These are phyloP conservation scores for Dione vanillae DNA, from an alignment of 2,888 invertebrate species.

Conservation along the genomic window DNA sequence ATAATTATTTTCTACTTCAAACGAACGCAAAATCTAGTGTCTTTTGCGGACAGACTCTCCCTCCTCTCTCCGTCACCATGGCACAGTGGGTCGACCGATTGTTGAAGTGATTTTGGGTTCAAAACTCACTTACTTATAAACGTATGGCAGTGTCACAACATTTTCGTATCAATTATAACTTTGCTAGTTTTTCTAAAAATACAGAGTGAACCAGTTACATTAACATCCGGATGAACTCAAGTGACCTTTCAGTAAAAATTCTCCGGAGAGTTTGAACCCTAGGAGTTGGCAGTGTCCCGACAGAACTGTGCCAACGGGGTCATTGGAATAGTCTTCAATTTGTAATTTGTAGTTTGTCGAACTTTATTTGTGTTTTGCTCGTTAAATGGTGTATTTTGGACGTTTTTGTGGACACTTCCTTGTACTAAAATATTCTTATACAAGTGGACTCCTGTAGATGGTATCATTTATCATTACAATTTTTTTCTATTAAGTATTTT, in stretches of 20 bases:
- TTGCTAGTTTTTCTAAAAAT: constrained; percentile 29
- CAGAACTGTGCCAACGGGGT: constrained; percentile 43
- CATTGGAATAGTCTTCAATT: constrained; percentile 37
- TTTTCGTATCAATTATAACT: neutral
- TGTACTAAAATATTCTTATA: neutral
- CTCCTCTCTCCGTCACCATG: too few species aligned
- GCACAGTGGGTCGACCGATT: too few species aligned
- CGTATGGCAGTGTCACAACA: neutral
- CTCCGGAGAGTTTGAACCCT: constrained; percentile 41
- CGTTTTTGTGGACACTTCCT: constrained; percentile 30
- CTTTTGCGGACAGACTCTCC: too few species aligned
- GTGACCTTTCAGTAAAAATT: constrained; percentile 43
- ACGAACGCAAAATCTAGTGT: too few species aligned
- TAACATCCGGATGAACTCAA: constrained; percentile 40
- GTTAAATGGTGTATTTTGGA: constrained; percentile 27
- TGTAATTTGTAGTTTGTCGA: constrained; percentile 37
- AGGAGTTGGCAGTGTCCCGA: constrained; percentile 41
- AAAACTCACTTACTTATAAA: too few species aligned
- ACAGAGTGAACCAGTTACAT: constrained; percentile 20
- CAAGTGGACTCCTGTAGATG: too few species aligned
- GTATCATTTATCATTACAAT: too few species aligned
- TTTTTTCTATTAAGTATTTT: too few species aligned
- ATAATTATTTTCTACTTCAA: too few species aligned
- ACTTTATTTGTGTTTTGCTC: constrained; percentile 32
- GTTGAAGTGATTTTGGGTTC: too few species aligned